phyloP scores from a whole-genome alignment of 1,140 invertebrate species.

The Drosophila navojoa region DNA sequence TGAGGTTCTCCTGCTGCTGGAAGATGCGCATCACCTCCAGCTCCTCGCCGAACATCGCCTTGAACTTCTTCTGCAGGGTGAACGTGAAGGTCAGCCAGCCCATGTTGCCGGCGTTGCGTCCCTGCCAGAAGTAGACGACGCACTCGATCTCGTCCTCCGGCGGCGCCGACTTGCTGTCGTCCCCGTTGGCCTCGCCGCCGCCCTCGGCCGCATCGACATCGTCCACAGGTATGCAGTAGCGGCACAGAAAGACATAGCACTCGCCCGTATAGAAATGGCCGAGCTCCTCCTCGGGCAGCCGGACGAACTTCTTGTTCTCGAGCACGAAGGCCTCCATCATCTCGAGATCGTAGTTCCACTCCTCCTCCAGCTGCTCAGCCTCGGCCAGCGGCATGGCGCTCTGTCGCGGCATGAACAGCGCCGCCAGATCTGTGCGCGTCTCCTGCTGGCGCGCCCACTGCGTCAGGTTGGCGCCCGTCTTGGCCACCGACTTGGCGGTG shows the following conservation, averaged over 20 bases:
- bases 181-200: constrained; percentile 1
- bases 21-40: constrained; percentile 98
- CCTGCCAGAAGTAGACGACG: constrained; percentile 99
- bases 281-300: constrained; percentile 96
- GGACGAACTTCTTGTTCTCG: constrained; percentile 98
- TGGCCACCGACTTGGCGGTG: constrained; percentile 97
- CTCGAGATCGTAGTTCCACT: constrained; percentile 98
- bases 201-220: constrained; percentile 83
- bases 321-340: constrained; percentile 99
- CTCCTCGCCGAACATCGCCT: constrained; percentile 96
- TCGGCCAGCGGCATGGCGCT: constrained; percentile 93
- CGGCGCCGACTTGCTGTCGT: constrained; percentile 73
- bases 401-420: constrained; percentile 97
- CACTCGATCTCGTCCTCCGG: constrained; percentile 96
- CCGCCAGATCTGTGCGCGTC: constrained; percentile 95
- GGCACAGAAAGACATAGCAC: constrained; percentile 99
- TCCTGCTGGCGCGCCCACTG: constrained; percentile 96
- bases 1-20: constrained; percentile 99
- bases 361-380: constrained; percentile 95
- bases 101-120: constrained; percentile 98
- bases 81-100: constrained; percentile 99
- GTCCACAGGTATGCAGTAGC: constrained; percentile 92
- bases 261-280: constrained; percentile 97
- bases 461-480: constrained; percentile 97
- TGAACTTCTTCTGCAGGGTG: constrained; percentile 98